Evolutionary conservation across 2,888 invertebrate genomes (phyloP).

Genomic region (Ramazzottius varieornatus): DNA sequence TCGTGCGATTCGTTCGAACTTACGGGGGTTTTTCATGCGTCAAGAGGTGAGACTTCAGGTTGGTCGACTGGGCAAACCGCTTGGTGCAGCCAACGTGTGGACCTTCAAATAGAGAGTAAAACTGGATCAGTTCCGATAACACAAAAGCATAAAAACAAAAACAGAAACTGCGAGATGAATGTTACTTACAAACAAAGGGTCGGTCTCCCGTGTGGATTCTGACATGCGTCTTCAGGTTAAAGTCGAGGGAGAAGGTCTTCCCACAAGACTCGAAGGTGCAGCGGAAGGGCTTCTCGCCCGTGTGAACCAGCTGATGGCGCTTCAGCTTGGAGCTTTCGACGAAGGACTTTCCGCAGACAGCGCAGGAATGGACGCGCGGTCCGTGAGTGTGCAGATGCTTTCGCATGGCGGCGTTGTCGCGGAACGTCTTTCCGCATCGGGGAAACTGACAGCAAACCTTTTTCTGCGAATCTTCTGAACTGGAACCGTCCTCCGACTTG

Average conservation of each 20-base stretch:
- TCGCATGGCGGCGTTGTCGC: slow-evolving; percentile 85
- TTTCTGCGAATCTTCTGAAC: not conserved
- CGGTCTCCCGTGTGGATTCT: slow-evolving; percentile 85
- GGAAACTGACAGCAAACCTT: slow-evolving; percentile 8
- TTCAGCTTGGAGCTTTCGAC: slow-evolving; percentile 88
- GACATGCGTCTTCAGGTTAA: slow-evolving; percentile 89
- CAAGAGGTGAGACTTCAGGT: slow-evolving; percentile 85
- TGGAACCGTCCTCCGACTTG: not conserved
- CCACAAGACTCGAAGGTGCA: slow-evolving; percentile 95
- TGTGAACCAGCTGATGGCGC: slow-evolving; percentile 81
- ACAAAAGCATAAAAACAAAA: no score
- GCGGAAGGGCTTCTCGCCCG: slow-evolving; percentile 85
- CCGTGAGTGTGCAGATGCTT: slow-evolving; percentile 92
- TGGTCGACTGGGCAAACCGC: slow-evolving; percentile 93
- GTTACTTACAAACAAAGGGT: slow-evolving; percentile 93
- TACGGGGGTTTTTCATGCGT: slow-evolving; percentile 92
- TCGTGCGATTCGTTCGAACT: no score
- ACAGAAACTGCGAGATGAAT: no score
- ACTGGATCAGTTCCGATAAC: no score
- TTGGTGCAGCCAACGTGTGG: slow-evolving; percentile 95
- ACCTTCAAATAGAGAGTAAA: no score
- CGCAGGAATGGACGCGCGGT: slow-evolving; percentile 79
- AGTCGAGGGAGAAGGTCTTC: slow-evolving; percentile 79
- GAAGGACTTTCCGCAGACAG: slow-evolving; percentile 89
- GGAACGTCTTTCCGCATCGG: slow-evolving; percentile 88